These are phyloP conservation scores for Gonatopus flavifemur DNA, from an alignment of 1,140 invertebrate species.

Conservation along the genomic window DNA sequence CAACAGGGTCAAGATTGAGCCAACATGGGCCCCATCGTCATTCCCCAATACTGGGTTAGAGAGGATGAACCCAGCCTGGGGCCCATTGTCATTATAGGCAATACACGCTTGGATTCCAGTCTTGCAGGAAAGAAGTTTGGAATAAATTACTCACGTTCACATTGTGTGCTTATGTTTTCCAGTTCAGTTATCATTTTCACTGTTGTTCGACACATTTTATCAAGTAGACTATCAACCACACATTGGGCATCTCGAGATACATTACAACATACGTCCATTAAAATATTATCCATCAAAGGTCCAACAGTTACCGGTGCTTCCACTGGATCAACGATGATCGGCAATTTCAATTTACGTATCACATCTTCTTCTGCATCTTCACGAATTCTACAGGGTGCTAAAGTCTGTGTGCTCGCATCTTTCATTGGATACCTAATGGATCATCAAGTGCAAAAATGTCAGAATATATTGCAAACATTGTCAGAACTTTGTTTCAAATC, in stretches of 20 bases:
- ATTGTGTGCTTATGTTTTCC: slow-evolving; percentile 4
- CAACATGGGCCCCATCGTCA: too few relatives aligned
- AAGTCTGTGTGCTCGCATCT: slow-evolving; percentile 21
- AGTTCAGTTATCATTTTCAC: slow-evolving; percentile 9
- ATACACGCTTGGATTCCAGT: too few relatives aligned
- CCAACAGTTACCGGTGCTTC: slow-evolving; percentile 16
- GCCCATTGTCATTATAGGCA: too few relatives aligned
- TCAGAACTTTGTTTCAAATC: too few relatives aligned
- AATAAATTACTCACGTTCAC: slow-evolving; percentile 16
- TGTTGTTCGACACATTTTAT: neutral
- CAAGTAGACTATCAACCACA: slow-evolving; percentile 1
- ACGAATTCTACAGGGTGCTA: slow-evolving; percentile 12
- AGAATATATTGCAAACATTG: too few relatives aligned
- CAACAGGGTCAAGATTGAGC: too few relatives aligned
- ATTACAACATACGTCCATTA: neutral
- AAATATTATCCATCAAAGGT: slow-evolving; percentile 11
- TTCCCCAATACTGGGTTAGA: too few relatives aligned
- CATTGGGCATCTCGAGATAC: slow-evolving; percentile 7
- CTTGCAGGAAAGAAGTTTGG: too few relatives aligned
- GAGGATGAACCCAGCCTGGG: too few relatives aligned
- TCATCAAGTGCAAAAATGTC: too few relatives aligned
- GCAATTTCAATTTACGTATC: slow-evolving; percentile 16
- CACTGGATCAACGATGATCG: slow-evolving; percentile 21
- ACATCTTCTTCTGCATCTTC: slow-evolving; percentile 24
- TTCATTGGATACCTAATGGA: slow-evolving; percentile 17